phyloP scores from a whole-genome alignment of 2,113 vertebrate genomes.

The Rhagologus leucostigma region DNA sequence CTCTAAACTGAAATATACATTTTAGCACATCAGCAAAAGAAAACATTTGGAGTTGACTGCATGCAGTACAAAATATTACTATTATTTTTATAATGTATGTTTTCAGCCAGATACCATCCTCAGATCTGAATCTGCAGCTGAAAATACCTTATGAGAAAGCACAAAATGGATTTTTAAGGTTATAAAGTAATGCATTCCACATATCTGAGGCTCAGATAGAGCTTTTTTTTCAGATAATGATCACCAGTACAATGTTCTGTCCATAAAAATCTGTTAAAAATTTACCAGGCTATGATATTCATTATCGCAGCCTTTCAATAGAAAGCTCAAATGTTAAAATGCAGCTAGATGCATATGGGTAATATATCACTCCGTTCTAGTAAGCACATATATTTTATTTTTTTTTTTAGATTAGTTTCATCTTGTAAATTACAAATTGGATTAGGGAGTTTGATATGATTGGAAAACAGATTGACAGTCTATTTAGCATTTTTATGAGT shows the following conservation, averaged over 20 bases:
- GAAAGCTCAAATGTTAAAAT: not conserved
- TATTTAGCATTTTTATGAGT: conserved; percentile 70
- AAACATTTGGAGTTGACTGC: not conserved
- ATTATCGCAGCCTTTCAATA: not conserved
- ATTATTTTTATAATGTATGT: not conserved
- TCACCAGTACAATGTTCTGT: not conserved
- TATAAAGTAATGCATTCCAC: not conserved
- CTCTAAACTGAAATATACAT: not conserved
- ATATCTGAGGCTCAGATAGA: not conserved
- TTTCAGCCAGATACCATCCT: not conserved
- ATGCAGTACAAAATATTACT: not conserved
- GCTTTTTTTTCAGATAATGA: not conserved
- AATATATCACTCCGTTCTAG: not conserved
- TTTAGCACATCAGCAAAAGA: not conserved
- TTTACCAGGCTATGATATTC: not conserved
- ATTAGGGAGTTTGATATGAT: conserved; percentile 44
- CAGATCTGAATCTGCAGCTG: not conserved
- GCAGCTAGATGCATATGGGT: not conserved
- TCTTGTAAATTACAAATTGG: conserved; percentile 57
- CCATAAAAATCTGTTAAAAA: conserved; percentile 35
- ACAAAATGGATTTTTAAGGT: conserved; percentile 18
- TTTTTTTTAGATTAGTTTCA: conserved; percentile 39
- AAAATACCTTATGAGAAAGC: not conserved
- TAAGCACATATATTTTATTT: not conserved
- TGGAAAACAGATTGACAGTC: conserved; percentile 42